Evolutionary conservation across 2,113 vertebrate species (phyloP).

Genomic region (Genyomyrus donnyi): DNA sequence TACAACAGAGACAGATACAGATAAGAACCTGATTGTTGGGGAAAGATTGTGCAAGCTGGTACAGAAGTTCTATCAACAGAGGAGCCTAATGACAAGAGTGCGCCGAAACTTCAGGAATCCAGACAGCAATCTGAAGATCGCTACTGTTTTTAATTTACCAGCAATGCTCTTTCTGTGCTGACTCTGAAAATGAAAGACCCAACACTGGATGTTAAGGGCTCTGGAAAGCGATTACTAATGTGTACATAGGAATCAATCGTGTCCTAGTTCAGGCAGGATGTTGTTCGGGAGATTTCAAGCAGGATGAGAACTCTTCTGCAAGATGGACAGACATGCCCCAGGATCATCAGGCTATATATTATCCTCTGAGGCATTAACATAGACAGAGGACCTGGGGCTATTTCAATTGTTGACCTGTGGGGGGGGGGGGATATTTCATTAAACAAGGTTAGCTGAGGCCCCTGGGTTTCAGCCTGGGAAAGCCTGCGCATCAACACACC

Average conservation of each 20-base stretch:
- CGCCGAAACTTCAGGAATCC: background rate
- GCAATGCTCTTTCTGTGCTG: background rate
- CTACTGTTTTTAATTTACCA: background rate
- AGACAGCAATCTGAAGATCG: background rate
- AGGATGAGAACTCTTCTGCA: background rate
- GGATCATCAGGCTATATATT: background rate
- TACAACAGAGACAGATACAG: background rate
- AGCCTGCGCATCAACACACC: background rate
- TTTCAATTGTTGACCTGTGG: background rate
- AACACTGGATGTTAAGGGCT: background rate
- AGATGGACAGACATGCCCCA: background rate
- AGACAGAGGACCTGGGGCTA: background rate
- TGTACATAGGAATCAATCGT: background rate
- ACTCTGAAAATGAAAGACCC: background rate
- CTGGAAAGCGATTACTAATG: background rate
- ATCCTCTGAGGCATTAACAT: background rate
- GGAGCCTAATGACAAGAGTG: background rate
- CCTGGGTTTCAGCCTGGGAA: background rate
- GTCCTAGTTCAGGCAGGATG: background rate
- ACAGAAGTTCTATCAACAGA: background rate
- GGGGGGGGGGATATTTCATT: background rate
- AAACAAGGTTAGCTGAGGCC: background rate
- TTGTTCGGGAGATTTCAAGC: background rate
- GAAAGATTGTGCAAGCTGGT: background rate
- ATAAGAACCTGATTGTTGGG: background rate